Conservation (phyloP, 2,888 invertebrate genomes). For the Perithous albicinctus region DNA sequence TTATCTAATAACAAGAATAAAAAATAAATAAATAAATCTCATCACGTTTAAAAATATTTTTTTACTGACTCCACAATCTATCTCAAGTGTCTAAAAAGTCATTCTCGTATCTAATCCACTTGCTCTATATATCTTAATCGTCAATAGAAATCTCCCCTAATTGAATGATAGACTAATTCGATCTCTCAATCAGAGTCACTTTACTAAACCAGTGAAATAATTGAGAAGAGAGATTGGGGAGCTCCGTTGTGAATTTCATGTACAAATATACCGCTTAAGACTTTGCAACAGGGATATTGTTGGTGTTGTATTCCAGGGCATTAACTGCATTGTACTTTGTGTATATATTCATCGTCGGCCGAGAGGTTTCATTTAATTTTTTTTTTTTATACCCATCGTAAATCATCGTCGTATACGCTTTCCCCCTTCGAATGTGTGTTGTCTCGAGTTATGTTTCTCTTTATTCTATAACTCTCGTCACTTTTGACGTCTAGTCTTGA, state of each 20-base stretch:
- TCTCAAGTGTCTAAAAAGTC: too few species aligned
- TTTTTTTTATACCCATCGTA: conserved; percentile 14
- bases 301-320: background rate
- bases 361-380: conserved; percentile 20
- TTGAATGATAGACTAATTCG: conserved; percentile 49
- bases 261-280: background rate
- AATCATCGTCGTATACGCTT: conserved; percentile 15
- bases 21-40: background rate
- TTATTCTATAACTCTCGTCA: conserved; percentile 33
- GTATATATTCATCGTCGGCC: conserved; percentile 1
- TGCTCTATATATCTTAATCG: conserved; percentile 36
- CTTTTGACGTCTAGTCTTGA: conserved; percentile 36
- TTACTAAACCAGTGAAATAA: conserved; percentile 26
- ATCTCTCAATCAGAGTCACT: conserved; percentile 51
- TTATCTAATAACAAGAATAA: too few species aligned
- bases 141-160: conserved; percentile 31
- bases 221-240: conserved; percentile 38
- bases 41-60: too few species aligned
- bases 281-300: conserved; percentile 1
- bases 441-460: conserved; percentile 5
- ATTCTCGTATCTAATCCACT: background rate
- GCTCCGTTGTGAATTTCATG: conserved; percentile 2
- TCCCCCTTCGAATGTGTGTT: background rate
- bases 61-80: too few species aligned
- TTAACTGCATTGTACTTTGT: background rate